These are phyloP conservation scores for Psephotus haematonotus DNA, from an alignment of 2,113 vertebrate species.

Conservation along the genomic window DNA sequence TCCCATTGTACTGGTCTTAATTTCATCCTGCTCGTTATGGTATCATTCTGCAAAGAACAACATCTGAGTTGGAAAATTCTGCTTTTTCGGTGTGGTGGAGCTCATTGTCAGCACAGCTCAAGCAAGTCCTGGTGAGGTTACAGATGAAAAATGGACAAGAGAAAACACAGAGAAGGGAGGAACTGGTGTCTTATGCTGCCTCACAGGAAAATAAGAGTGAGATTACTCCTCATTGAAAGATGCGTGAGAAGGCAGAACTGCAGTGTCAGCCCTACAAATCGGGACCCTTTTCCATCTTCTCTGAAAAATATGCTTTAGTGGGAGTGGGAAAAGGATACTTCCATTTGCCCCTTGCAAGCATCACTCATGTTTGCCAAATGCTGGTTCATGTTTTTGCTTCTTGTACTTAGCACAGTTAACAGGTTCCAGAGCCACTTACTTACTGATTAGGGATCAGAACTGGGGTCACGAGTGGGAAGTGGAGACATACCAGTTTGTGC, in stretches of 20 bases:
- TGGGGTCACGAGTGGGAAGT: neutral
- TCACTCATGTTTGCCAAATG: neutral
- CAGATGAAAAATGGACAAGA: neutral
- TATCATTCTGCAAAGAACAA: neutral
- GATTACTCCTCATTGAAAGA: neutral
- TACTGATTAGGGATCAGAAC: neutral
- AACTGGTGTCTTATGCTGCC: neutral
- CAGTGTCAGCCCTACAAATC: neutral
- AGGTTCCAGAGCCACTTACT: neutral
- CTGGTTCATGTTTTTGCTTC: neutral
- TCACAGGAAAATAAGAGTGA: neutral
- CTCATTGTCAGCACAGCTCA: neutral
- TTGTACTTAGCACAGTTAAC: neutral
- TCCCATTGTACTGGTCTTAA: slow-evolving; percentile 17
- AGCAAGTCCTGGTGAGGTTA: neutral
- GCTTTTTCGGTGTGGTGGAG: neutral
- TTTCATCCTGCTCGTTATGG: neutral
- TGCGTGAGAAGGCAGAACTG: neutral
- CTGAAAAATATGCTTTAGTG: neutral
- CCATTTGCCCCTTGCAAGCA: neutral
- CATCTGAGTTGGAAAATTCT: neutral
- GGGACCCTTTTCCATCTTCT: neutral
- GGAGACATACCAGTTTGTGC: neutral
- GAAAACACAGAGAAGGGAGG: neutral
- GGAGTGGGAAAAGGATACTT: accelerated